Conservation (phyloP, 2,888 invertebrate genomes). For the Lagria hirta region DNA sequence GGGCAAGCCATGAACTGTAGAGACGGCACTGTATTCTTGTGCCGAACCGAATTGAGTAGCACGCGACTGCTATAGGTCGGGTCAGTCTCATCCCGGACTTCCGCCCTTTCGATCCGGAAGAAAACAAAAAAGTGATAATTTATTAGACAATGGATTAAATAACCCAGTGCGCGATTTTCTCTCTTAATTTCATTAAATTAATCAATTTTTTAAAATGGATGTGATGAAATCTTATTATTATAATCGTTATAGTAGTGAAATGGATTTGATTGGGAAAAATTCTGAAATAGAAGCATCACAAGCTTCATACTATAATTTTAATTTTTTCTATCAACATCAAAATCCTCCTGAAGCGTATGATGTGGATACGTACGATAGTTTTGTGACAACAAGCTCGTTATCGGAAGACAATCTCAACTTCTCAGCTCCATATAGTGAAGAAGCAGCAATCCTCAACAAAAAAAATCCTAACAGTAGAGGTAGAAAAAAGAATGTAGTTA, state of each 20-base stretch:
- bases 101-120: slow-evolving; percentile 34
- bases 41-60: slow-evolving; percentile 40
- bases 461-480: slow-evolving; percentile 27
- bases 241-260: slow-evolving; percentile 34
- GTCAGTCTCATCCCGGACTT: slow-evolving; percentile 51
- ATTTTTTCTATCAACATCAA: slow-evolving; percentile 15
- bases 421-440: no score
- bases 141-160: no score
- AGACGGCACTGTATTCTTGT: slow-evolving; percentile 29
- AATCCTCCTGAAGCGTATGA: slow-evolving; percentile 41
- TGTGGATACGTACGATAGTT: slow-evolving; percentile 47
- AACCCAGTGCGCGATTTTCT: no score
- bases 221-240: slow-evolving; percentile 46
- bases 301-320: slow-evolving; percentile 25
- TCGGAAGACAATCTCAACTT: slow-evolving; percentile 45
- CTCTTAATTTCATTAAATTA: no score
- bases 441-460: slow-evolving; percentile 10
- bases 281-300: no score
- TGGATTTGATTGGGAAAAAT: slow-evolving; percentile 15
- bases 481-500: slow-evolving; percentile 38
- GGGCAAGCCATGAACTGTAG: slow-evolving; percentile 6
- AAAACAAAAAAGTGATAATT: neutral
- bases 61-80: slow-evolving; percentile 48
- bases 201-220: slow-evolving; percentile 8
- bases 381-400: slow-evolving; percentile 40